phyloP scores from a whole-genome alignment of 2,888 invertebrate genomes.

The Agonopterix subpropinquella region DNA sequence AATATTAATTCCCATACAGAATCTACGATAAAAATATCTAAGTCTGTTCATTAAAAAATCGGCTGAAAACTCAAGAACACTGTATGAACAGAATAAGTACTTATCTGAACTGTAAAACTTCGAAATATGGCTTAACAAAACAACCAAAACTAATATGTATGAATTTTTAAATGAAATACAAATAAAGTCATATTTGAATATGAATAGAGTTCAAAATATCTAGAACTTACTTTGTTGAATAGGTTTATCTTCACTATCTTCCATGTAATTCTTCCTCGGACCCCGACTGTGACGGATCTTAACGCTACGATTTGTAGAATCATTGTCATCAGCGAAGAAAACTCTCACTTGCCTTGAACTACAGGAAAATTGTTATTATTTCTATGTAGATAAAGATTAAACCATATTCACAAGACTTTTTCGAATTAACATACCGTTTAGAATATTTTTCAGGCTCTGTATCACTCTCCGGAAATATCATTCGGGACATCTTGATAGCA shows the following conservation, averaged over 20 bases:
- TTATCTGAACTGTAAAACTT: too few relatives aligned
- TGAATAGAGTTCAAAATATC: too few relatives aligned
- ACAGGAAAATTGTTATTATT: neutral
- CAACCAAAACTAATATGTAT: too few relatives aligned
- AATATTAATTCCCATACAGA: too few relatives aligned
- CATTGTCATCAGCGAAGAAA: constrained; percentile 66
- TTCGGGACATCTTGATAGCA: constrained; percentile 67
- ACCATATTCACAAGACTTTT: neutral
- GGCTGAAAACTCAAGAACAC: too few relatives aligned
- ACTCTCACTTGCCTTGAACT: constrained; percentile 67
- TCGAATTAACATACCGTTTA: constrained; percentile 38
- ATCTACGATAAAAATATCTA: too few relatives aligned
- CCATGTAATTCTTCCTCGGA: constrained; percentile 63
- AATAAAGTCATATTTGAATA: too few relatives aligned
- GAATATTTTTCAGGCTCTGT: constrained; percentile 72
- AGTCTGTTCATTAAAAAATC: too few relatives aligned
- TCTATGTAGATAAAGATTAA: neutral
- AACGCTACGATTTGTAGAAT: constrained; percentile 50
- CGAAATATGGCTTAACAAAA: too few relatives aligned
- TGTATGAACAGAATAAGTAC: too few relatives aligned
- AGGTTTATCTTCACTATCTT: constrained; percentile 69
- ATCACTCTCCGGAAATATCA: constrained; percentile 69
- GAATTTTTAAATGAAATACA: too few relatives aligned
- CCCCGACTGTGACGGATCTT: constrained; percentile 50
- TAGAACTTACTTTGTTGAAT: constrained; percentile 58